Percentiles rank a stretch among this genome's conserved stretches.
These are phyloP conservation scores for Apodemus sylvaticus DNA, from an alignment of 2,113 vertebrate species.

Conservation along the genomic window DNA sequence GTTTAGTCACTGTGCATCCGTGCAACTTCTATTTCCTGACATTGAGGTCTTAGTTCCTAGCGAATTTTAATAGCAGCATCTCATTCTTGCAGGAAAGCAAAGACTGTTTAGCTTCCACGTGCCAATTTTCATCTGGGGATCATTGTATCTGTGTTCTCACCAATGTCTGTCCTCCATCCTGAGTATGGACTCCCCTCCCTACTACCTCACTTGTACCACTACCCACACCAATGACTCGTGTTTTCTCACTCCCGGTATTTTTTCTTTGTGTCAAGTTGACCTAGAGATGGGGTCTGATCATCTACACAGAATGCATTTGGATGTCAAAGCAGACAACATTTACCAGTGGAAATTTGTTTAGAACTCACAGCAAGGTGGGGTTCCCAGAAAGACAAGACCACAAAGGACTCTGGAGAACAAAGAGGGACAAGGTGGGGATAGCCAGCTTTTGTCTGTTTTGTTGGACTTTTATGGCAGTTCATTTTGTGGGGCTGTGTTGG, in stretches of 20 bases:
- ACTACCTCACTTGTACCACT: not conserved
- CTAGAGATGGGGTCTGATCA: not conserved
- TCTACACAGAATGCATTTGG: not conserved
- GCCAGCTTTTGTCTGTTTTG: not conserved
- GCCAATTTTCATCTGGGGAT: not conserved
- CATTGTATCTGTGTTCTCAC: not conserved
- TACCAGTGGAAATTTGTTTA: not conserved
- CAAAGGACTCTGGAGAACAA: not conserved
- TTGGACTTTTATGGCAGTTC: not conserved
- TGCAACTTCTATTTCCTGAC: not conserved
- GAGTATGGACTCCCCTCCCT: not conserved
- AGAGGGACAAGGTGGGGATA: not conserved
- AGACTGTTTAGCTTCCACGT: not conserved
- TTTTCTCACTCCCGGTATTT: not conserved
- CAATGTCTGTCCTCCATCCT: not conserved
- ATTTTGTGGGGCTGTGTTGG: not conserved
- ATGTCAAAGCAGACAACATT: not conserved
- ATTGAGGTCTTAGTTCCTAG: not conserved
- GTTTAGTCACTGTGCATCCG: not conserved
- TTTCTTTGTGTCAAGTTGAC: not conserved
- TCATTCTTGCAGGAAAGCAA: not conserved
- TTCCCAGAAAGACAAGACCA: not conserved
- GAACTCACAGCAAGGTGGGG: not conserved
- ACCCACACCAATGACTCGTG: not conserved
- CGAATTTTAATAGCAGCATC: not conserved